These are phyloP conservation scores for Premnoplex brunnescens DNA, from an alignment of 2,797 vertebrate genomes.

Conservation along the genomic window DNA sequence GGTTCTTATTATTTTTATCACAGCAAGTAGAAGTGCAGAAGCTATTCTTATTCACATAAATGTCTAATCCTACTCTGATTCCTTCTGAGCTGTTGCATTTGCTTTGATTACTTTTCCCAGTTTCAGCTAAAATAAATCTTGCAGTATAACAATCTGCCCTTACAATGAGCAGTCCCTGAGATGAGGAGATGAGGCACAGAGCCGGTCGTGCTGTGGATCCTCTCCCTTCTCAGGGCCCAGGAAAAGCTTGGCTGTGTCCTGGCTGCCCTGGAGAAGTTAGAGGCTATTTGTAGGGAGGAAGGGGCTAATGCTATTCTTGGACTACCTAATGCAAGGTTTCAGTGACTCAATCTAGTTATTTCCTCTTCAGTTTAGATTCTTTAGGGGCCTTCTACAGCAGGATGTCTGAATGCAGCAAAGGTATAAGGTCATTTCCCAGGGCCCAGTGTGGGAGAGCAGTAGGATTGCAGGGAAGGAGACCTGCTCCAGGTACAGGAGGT, in stretches of 20 bases:
- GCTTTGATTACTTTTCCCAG: slow-evolving; percentile 44
- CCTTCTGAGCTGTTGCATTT: slow-evolving; percentile 52
- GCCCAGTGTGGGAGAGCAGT: rapidly evolving
- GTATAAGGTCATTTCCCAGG: background rate
- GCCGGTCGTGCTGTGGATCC: background rate
- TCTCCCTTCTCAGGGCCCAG: background rate
- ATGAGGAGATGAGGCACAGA: background rate
- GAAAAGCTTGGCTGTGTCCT: background rate
- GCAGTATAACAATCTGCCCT: background rate
- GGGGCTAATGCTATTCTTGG: background rate
- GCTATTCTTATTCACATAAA: slow-evolving; percentile 49
- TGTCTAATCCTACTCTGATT: slow-evolving; percentile 54
- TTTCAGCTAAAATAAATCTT: slow-evolving; percentile 20
- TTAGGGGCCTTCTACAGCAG: background rate
- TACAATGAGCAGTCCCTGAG: background rate
- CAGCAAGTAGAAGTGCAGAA: slow-evolving; percentile 16
- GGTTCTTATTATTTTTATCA: slow-evolving; percentile 43
- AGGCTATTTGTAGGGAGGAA: background rate
- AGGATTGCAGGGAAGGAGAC: background rate
- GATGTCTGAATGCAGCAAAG: background rate
- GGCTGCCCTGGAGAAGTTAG: background rate
- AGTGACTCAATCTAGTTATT: background rate
- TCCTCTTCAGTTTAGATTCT: background rate
- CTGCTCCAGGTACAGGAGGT: background rate
- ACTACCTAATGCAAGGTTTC: rapidly evolving